Base-by-base conservation (phyloP, 1,140 invertebrate species). In the Diorhabda elongata region DNA sequence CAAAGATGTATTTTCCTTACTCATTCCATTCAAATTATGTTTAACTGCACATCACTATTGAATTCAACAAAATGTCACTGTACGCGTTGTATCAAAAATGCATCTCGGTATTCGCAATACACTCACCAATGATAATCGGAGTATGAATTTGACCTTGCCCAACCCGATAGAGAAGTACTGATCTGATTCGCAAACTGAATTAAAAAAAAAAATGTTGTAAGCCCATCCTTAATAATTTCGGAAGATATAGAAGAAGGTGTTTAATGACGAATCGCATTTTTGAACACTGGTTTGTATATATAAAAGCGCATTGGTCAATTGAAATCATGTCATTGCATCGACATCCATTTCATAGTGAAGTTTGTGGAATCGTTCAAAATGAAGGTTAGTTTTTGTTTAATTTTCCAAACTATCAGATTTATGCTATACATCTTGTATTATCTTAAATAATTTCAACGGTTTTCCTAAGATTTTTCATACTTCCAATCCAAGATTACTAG, bases 121-220 rank as follows among this genome's bases (percentile, higher is more conserved):
- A 2, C n/a, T 52, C 47, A 52, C 47, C 26, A 52, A 52, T 6
- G n/a, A 52, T n/a, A 52, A 52, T 52, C 47, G n/a, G 6, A 52
- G 47, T 52, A n/a, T 52, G 47, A 8, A 6, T 52, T n/a, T 52
- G 47, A 52, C 47, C 47, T 52, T 52, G 47, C 47, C 47, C 47
- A 52, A 52, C 47, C 47, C n/a, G 2, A 52, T 52, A n/a, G 47
- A 6, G 47, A 9, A 52, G 47, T 26, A 26, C 26, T 52, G 47
- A 52, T 52, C 47, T 52, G 47, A 52, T 52, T 52, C 47, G 47
- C 47, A 52, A 52, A n/a, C n/a, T 6, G 47, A 8, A 52, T 52
- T 52, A 52, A 52, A 52, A 52, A 52, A n/a, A 52, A 52, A 52
- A 52, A 52, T 52, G 47, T 52, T 52, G 47, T 52, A 52, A 52